Evolutionary conservation across 2,888 invertebrate genomes (phyloP).

Genomic region (Dasypolia templi): DNA sequence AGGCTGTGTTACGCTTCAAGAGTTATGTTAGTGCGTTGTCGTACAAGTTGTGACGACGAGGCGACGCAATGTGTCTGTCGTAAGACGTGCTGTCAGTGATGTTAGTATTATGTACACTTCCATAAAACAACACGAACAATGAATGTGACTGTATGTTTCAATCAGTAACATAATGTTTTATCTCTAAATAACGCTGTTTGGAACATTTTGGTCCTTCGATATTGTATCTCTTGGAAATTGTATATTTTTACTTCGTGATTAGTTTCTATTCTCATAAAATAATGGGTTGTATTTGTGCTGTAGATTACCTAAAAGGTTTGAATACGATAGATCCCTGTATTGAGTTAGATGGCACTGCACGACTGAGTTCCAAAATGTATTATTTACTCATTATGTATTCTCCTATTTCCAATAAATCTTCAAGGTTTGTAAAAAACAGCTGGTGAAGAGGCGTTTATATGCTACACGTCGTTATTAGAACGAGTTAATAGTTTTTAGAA

Average conservation of each 20-base stretch:
- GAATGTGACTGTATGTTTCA: conserved; percentile 1
- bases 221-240: conserved; percentile 5
- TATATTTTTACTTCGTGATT: conserved; percentile 9
- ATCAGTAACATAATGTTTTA: conserved; percentile 7
- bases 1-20: conserved; percentile 70
- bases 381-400: conserved; percentile 33
- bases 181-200: conserved; percentile 21
- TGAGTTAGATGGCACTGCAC: neutral
- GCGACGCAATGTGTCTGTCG: neutral
- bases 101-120: conserved; percentile 29
- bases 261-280: conserved; percentile 5
- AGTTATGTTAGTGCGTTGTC: conserved; percentile 21
- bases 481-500: conserved; percentile 2
- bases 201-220: conserved; percentile 14
- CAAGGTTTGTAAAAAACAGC: conserved; percentile 11
- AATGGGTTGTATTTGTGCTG: neutral
- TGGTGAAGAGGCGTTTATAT: neutral
- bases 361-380: conserved; percentile 32
- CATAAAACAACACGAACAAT: conserved; percentile 18
- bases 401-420: conserved; percentile 13
- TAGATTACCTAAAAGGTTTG: conserved; percentile 1
- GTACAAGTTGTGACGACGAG: neutral
- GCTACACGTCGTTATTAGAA: neutral
- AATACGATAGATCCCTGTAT: neutral
- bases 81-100: neutral